phyloP scores from a whole-genome alignment of 2,888 invertebrate genomes.

The Tiliacea aurago region DNA sequence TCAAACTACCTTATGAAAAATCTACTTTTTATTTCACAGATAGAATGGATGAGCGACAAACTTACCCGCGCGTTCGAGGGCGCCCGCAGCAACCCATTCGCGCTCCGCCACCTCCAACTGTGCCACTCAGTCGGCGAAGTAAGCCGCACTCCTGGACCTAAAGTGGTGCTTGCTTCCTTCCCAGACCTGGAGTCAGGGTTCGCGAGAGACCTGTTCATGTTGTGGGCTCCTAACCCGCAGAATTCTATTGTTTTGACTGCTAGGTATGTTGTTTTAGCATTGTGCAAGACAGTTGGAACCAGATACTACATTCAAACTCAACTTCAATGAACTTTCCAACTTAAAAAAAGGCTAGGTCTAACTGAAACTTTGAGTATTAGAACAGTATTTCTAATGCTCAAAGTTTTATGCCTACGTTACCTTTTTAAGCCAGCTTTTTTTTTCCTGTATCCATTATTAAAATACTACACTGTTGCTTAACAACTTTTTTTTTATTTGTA shows the following conservation, averaged over 20 bases:
- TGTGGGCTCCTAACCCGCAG: conserved; percentile 97
- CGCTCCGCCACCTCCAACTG: conserved; percentile 97
- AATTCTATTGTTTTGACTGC: conserved; percentile 99
- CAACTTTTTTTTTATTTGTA: no score
- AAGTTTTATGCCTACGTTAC: no score
- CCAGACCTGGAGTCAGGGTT: conserved; percentile 99
- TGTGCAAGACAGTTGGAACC: background rate
- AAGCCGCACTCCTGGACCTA: conserved; percentile 92
- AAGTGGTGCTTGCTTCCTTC: conserved; percentile 98
- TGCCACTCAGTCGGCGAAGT: conserved; percentile 98
- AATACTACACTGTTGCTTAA: no score
- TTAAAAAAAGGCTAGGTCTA: no score
- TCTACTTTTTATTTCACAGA: conserved; percentile 84
- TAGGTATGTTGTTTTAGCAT: conserved; percentile 83
- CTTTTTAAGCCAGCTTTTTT: no score
- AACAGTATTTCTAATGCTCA: no score
- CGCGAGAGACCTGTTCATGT: conserved; percentile 97
- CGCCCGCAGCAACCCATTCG: conserved; percentile 98
- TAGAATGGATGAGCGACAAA: conserved; percentile 99
- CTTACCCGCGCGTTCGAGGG: conserved; percentile 98
- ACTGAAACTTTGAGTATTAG: no score
- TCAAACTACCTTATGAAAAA: background rate
- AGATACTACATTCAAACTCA: background rate
- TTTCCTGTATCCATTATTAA: no score
- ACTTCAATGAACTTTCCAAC: no score